Percentiles rank a stretch among this genome's conserved stretches.
Evolutionary conservation across 2,113 vertebrate species (phyloP).

Genomic region (Prinia subflava): DNA sequence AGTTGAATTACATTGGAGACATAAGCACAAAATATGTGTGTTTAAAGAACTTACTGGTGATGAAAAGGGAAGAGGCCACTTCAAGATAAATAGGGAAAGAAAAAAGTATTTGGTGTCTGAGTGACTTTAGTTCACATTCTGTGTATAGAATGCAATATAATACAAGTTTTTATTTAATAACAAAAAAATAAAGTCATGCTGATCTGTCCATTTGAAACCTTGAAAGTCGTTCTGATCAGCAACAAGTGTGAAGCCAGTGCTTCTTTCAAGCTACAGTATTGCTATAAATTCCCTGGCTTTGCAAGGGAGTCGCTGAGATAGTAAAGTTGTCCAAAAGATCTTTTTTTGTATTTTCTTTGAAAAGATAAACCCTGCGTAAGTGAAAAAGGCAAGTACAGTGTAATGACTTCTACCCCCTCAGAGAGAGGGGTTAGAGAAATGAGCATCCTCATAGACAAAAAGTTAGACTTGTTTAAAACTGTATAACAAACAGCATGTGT

Average conservation of each 20-base stretch:
- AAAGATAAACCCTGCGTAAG: background rate
- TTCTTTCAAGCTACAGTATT: background rate
- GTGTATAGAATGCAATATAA: background rate
- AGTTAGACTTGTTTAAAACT: background rate
- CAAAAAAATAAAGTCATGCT: background rate
- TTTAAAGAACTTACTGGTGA: background rate
- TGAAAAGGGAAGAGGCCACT: background rate
- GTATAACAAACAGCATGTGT: rapidly evolving
- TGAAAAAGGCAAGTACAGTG: background rate
- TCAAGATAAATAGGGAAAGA: background rate
- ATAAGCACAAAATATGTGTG: background rate
- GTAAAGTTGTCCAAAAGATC: background rate
- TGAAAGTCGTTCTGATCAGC: background rate
- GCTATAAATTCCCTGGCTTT: background rate
- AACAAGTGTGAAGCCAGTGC: background rate
- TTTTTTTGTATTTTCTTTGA: background rate
- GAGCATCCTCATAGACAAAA: background rate
- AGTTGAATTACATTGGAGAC: background rate
- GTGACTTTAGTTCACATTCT: background rate
- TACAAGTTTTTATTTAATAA: background rate
- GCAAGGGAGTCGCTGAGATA: background rate
- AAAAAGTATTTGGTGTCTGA: background rate
- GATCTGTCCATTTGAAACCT: background rate
- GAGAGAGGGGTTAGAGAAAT: background rate
- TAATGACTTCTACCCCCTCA: background rate